Conservation (phyloP, 2,797 vertebrate species). For the Cossypha heuglini region DNA sequence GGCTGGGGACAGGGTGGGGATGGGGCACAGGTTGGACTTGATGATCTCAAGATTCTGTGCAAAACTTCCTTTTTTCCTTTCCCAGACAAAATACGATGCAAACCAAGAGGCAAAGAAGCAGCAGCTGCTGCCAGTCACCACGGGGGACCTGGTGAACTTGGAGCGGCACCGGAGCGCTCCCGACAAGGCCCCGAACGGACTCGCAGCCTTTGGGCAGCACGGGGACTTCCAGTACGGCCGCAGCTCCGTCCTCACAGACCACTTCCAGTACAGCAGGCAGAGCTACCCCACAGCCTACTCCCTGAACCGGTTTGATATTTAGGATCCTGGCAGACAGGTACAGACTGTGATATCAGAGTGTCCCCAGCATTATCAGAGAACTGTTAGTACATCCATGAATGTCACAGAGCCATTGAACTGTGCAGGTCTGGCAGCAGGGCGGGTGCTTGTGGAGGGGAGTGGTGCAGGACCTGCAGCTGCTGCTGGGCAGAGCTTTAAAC, state of each 20-base stretch:
- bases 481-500: background rate
- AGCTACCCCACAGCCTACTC: slow-evolving; percentile 78
- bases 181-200: slow-evolving; percentile 87
- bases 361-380: slow-evolving; percentile 50
- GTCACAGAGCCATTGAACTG: slow-evolving; percentile 29
- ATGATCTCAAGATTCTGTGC: background rate
- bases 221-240: slow-evolving; percentile 83
- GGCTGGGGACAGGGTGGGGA: background rate
- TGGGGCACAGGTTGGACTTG: accelerated
- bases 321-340: slow-evolving; percentile 25
- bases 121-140: slow-evolving; percentile 85
- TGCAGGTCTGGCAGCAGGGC: background rate
- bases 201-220: slow-evolving; percentile 76
- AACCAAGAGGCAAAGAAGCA: slow-evolving; percentile 88
- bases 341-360: slow-evolving; percentile 4
- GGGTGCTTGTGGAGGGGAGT: background rate
- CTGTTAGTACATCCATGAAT: slow-evolving; percentile 44
- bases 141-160: slow-evolving; percentile 81
- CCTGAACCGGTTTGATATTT: slow-evolving; percentile 89
- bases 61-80: background rate
- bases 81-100: slow-evolving; percentile 91
- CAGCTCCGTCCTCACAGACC: slow-evolving; percentile 84
- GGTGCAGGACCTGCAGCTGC: background rate
- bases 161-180: slow-evolving; percentile 67
- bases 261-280: slow-evolving; percentile 90